Conservation (phyloP, 1,140 invertebrate species). For the Caenorhabditis inopinata region DNA sequence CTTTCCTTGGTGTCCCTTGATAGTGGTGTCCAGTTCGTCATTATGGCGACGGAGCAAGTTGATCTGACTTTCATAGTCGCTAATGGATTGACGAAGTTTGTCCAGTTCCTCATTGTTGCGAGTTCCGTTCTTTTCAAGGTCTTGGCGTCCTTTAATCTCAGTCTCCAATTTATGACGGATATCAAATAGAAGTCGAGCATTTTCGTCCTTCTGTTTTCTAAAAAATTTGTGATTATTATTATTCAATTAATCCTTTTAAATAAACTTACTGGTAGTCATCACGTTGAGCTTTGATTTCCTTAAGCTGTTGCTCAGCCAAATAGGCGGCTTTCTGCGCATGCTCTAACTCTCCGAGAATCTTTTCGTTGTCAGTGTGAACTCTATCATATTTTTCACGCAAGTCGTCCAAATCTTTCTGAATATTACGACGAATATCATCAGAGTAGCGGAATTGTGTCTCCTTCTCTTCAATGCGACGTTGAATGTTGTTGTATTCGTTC, state of each 20-base stretch:
- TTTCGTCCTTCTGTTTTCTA: conserved; percentile 63
- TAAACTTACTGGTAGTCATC: conserved; percentile 56
- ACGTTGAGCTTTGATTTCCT: conserved; percentile 61
- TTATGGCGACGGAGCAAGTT: conserved; percentile 62
- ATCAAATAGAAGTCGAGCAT: conserved; percentile 55
- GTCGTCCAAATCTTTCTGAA: conserved; percentile 54
- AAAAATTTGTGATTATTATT: conserved; percentile 35
- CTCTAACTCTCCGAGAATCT: conserved; percentile 53
- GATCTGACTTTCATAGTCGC: conserved; percentile 61
- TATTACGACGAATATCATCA: conserved; percentile 52
- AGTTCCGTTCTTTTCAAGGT: conserved; percentile 47
- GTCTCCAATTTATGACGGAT: conserved; percentile 53
- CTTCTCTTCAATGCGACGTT: conserved; percentile 61
- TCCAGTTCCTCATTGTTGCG: conserved; percentile 61
- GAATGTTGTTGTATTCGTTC: conserved; percentile 57
- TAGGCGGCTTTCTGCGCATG: conserved; percentile 48
- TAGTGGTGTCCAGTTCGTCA: conserved; percentile 63
- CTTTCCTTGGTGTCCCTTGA: conserved; percentile 63
- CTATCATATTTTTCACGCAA: conserved; percentile 52
- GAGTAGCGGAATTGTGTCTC: conserved; percentile 55
- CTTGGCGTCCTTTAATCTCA: conserved; percentile 51
- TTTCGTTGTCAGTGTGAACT: conserved; percentile 54
- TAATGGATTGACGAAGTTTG: conserved; percentile 55
- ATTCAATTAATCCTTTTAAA: not conserved
- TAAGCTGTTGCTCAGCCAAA: conserved; percentile 58